These are phyloP conservation scores for Drosophila mimetica DNA, from an alignment of 2,888 invertebrate species.

Conservation along the genomic window DNA sequence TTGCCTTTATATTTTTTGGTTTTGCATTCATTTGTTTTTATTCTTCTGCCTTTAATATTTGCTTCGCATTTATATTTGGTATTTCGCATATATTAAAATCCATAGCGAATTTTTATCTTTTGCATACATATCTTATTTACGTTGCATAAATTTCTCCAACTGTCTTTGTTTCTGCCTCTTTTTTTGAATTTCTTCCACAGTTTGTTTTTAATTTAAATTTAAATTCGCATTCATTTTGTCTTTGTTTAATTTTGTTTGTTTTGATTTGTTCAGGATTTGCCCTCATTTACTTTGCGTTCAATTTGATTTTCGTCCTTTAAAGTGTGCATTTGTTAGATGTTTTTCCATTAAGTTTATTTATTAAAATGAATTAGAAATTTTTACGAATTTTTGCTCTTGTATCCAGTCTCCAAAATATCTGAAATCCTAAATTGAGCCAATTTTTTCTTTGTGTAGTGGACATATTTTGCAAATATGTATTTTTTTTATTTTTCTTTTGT, in stretches of 20 bases:
- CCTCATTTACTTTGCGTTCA: slow-evolving; percentile 1
- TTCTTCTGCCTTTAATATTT: background rate
- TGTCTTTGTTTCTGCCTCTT: background rate
- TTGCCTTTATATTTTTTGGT: background rate
- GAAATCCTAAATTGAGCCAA: background rate
- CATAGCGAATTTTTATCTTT: background rate
- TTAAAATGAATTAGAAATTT: too few species aligned
- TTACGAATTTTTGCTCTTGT: too few species aligned
- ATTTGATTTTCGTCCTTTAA: background rate
- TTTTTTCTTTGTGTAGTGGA: slow-evolving; percentile 1
- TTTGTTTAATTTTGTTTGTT: background rate
- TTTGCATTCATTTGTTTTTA: background rate
- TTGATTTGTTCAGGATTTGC: background rate
- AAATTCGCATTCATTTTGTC: background rate
- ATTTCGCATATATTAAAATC: too few species aligned
- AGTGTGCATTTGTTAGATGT: background rate
- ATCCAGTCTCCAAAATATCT: too few species aligned
- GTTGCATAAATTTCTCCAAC: background rate
- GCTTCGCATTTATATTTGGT: too few species aligned
- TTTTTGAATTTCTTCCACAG: background rate
- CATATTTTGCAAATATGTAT: background rate
- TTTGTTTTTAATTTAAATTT: background rate
- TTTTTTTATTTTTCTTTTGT: background rate
- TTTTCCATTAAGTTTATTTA: too few species aligned
- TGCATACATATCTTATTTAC: background rate